phyloP scores from a whole-genome alignment of 2,888 invertebrate species.

The Tholera decimalis region DNA sequence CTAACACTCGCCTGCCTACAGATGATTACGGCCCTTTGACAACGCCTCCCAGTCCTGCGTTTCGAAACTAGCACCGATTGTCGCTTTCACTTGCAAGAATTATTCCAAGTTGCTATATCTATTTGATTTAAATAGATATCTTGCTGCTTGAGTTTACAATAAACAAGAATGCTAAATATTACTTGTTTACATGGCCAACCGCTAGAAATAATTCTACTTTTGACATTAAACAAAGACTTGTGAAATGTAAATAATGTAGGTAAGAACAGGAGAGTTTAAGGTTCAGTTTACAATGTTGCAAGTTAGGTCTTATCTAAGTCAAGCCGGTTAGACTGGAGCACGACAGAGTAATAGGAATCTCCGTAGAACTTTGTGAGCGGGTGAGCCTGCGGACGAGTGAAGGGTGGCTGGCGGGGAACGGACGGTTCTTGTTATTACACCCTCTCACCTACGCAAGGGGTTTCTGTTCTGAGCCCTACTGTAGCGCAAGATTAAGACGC shows the following conservation, averaged over 20 bases:
- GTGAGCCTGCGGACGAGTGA: constrained; percentile 80
- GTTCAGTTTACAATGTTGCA: constrained; percentile 78
- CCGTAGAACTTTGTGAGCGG: constrained; percentile 85
- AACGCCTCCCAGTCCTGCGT: constrained; percentile 80
- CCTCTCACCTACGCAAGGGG: constrained; percentile 89
- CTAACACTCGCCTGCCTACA: constrained; percentile 86
- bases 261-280: constrained; percentile 73
- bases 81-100: constrained; percentile 66
- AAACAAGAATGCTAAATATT: constrained; percentile 8
- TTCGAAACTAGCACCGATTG: constrained; percentile 79
- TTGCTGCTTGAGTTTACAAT: constrained; percentile 4
- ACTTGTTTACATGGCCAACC: constrained; percentile 67
- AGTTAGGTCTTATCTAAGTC: constrained; percentile 84
- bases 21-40: constrained; percentile 89
- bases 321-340: constrained; percentile 83
- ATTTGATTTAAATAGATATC: constrained; percentile 1
- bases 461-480: constrained; percentile 83
- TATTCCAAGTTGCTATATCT: constrained; percentile 9
- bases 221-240: constrained; percentile 68
- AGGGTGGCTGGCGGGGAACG: constrained; percentile 76
- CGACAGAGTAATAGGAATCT: constrained; percentile 87
- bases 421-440: constrained; percentile 88
- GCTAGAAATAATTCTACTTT: constrained; percentile 70
- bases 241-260: constrained; percentile 73
- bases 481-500: constrained; percentile 89